Evolutionary conservation across 2,888 invertebrate species (phyloP).

Genomic region (Phengaris arion): DNA sequence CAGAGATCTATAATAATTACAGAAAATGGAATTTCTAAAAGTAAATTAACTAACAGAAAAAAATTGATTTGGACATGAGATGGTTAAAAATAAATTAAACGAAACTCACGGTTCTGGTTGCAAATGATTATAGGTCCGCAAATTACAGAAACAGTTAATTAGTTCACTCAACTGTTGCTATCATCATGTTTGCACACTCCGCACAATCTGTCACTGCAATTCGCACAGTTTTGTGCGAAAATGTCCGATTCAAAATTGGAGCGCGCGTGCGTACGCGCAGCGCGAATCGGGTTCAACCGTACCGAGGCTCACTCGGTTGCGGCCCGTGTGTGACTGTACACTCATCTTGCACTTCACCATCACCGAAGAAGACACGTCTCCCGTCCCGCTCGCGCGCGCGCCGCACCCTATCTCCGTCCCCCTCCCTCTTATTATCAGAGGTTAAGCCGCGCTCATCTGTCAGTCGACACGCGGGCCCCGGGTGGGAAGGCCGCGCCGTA

Average conservation of each 20-base stretch:
- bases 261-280: constrained; percentile 68
- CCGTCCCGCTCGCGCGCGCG: constrained; percentile 53
- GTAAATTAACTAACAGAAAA: neutral
- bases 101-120: constrained; percentile 33
- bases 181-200: constrained; percentile 41
- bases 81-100: neutral
- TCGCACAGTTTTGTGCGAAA: constrained; percentile 34
- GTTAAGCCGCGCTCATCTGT: constrained; percentile 75
- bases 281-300: constrained; percentile 65
- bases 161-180: constrained; percentile 50
- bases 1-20: too few species aligned
- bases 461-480: constrained; percentile 72
- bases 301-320: constrained; percentile 74
- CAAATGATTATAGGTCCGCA: constrained; percentile 14
- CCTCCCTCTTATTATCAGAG: constrained; percentile 75
- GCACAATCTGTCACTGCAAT: constrained; percentile 41
- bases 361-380: constrained; percentile 75
- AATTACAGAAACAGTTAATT: constrained; percentile 45
- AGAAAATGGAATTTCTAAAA: neutral
- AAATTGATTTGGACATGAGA: neutral
- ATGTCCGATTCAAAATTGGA: constrained; percentile 47
- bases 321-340: constrained; percentile 78
- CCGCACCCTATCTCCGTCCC: constrained; percentile 52
- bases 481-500: constrained; percentile 65
- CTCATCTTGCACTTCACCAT: constrained; percentile 77